These are phyloP conservation scores for Lerema accius DNA, from an alignment of 1,140 invertebrate species.

Conservation along the genomic window DNA sequence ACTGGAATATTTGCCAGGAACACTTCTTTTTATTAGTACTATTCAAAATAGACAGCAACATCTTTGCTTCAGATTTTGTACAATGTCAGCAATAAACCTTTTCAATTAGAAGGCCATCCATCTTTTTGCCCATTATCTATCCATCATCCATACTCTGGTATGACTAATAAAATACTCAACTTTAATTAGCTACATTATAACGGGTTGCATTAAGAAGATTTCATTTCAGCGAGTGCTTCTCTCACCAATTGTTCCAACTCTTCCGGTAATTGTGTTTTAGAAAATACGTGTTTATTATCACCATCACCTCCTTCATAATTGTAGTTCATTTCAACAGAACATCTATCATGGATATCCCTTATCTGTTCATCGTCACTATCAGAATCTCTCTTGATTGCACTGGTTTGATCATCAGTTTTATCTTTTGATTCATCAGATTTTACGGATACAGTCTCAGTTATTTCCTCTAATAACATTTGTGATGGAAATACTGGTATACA, in stretches of 20 bases:
- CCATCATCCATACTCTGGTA: no score
- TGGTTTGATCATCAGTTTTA: constrained; percentile 43
- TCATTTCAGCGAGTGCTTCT: constrained; percentile 75
- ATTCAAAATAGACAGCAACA: no score
- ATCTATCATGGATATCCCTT: constrained; percentile 33
- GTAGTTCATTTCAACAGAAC: constrained; percentile 33
- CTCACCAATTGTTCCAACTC: constrained; percentile 75
- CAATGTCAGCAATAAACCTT: no score
- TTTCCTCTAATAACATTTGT: constrained; percentile 77
- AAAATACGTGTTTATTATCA: constrained; percentile 40
- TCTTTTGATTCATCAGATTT: constrained; percentile 72
- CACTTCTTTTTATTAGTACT: no score
- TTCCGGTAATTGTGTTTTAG: constrained; percentile 65
- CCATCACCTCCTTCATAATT: constrained; percentile 42
- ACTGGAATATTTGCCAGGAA: no score
- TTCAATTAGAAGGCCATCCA: no score
- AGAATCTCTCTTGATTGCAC: constrained; percentile 46
- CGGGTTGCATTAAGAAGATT: constrained; percentile 49
- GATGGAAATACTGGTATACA: constrained; percentile 77
- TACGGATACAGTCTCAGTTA: constrained; percentile 59
- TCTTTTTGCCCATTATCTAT: no score
- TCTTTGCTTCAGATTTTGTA: no score
- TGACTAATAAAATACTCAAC: no score
- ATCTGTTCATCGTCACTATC: constrained; percentile 57
- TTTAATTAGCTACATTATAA: no score